Evolutionary conservation across 2,797 vertebrate genomes (phyloP).

Genomic region (Cryptoprocta ferox): DNA sequence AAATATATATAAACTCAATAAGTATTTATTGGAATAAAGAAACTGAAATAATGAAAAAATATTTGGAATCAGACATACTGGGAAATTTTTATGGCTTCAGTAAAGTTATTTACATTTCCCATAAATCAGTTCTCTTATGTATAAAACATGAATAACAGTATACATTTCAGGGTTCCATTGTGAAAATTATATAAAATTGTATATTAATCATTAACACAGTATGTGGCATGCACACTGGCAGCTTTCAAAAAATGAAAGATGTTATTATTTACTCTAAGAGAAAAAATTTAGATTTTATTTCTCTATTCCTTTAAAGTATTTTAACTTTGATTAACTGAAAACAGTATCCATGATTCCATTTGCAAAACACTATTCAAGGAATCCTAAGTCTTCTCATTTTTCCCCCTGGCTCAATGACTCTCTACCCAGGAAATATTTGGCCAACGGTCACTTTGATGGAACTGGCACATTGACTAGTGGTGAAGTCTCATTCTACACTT

Average conservation of each 20-base stretch:
- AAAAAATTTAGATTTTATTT: background rate
- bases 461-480: background rate
- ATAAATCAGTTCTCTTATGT: background rate
- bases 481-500: background rate
- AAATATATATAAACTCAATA: background rate
- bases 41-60: background rate
- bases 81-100: background rate
- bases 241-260: background rate
- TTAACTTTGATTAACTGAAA: background rate
- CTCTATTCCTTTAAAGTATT: background rate
- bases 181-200: background rate
- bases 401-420: background rate
- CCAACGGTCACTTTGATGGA: background rate
- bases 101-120: background rate
- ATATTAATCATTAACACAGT: background rate
- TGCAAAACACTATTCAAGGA: background rate
- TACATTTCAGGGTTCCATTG: background rate
- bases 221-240: background rate
- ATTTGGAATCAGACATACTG: background rate
- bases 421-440: background rate
- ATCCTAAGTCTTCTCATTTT: background rate
- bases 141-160: background rate
- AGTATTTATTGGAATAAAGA: background rate
- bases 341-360: background rate
- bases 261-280: background rate